Conservation (phyloP, 2,888 invertebrate species). For the Pristionchus maxplancki region DNA sequence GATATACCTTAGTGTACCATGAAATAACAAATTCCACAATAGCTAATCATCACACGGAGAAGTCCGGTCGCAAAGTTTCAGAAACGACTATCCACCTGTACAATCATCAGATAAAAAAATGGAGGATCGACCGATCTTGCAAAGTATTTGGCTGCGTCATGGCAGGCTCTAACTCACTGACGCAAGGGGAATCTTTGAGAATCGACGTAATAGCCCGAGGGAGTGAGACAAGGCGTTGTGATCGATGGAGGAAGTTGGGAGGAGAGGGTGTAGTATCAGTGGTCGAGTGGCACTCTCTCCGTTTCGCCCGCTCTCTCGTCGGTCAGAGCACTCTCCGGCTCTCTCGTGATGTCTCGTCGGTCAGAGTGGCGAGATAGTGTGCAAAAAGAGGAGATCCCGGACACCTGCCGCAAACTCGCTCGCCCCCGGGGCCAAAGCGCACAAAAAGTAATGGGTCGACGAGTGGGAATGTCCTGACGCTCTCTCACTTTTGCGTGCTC, state of each 20-base stretch:
- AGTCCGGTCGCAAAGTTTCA: too few species aligned
- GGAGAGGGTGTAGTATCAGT: constrained; percentile 15
- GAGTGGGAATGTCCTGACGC: neutral
- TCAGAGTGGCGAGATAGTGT: neutral
- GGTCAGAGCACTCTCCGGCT: neutral
- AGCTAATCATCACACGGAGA: too few species aligned
- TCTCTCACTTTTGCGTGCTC: neutral
- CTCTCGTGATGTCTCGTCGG: neutral
- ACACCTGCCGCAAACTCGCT: neutral
- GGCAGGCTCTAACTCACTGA: too few species aligned
- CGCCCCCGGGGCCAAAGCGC: neutral
- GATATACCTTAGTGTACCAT: too few species aligned
- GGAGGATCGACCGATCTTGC: too few species aligned
- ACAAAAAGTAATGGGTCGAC: constrained; percentile 43
- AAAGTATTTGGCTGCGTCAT: too few species aligned
- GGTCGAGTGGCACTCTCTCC: neutral
- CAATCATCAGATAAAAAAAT: too few species aligned
- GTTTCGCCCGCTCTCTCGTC: neutral
- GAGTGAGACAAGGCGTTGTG: neutral
- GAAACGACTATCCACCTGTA: too few species aligned
- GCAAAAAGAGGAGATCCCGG: neutral
- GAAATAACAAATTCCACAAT: too few species aligned
- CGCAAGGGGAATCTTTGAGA: neutral
- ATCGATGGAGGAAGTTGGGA: constrained; percentile 26
- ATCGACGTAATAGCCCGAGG: neutral